Evolutionary conservation across 2,113 vertebrate genomes (phyloP).

Genomic region (Xenopus laevis): DNA sequence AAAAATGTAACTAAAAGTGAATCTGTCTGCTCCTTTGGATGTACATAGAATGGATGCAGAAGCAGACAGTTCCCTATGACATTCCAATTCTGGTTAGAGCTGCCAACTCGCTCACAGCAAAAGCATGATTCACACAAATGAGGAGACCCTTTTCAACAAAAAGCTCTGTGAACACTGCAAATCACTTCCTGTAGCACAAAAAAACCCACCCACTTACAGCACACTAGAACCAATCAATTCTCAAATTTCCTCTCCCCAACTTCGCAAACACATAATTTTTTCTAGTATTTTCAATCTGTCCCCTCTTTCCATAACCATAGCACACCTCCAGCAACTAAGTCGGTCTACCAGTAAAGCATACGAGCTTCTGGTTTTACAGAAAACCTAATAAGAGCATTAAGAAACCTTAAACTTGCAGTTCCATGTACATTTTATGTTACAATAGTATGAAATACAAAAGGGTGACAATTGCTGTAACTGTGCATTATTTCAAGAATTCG

Average conservation of each 20-base stretch:
- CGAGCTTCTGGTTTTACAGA: no score
- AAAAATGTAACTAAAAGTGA: conserved; percentile 10
- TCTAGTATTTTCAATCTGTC: conserved; percentile 58
- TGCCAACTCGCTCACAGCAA: conserved; percentile 88
- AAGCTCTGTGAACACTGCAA: conserved; percentile 97
- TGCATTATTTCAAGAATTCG: no score
- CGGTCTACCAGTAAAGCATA: not conserved
- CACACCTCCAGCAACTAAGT: conserved; percentile 43
- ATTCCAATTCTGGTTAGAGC: conserved; percentile 73
- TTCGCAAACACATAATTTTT: conserved; percentile 72
- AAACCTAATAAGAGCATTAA: no score
- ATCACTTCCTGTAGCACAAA: conserved; percentile 95
- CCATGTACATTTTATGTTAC: no score
- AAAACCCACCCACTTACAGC: conserved; percentile 90
- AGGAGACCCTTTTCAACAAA: conserved; percentile 98
- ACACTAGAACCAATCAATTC: conserved; percentile 90
- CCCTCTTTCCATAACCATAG: conserved; percentile 50
- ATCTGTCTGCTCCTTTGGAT: conserved; percentile 46
- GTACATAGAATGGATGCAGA: conserved; percentile 66
- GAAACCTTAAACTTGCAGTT: no score
- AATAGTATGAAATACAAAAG: no score
- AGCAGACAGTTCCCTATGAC: conserved; percentile 71
- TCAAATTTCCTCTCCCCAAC: conserved; percentile 75
- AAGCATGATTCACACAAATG: conserved; percentile 97
- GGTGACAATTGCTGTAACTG: no score